Evolutionary conservation across 2,888 invertebrate genomes (phyloP), one percentile per base, ranked within the genome.

Genomic region (Protophormia terraenovae): DNA sequence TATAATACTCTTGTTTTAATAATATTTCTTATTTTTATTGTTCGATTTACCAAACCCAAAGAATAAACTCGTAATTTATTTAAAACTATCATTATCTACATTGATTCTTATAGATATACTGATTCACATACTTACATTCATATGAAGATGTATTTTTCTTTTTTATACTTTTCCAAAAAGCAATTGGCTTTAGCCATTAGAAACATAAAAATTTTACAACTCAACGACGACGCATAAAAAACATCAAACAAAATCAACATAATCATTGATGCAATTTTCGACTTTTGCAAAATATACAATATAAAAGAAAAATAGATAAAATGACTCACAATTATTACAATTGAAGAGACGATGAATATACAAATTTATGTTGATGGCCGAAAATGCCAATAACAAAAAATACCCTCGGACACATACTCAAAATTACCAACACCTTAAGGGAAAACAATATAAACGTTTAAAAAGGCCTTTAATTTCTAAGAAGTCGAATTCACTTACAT

Each of bases 11-110:
- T 41, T 64, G 6, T 38, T 62, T 50, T 78, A 19, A 50, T 38
- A 16, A 3, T 7, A 35, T 64, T 78, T 22, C 12, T 29, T 64
- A 62, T 71, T 24, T 64, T 60, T 79, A 55, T 27, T 71, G 3
- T 27, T 27, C n/a, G 47, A 2, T 35, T 64, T 60, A 50, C 27
- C 32, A 29, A 16, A 14, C 24, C 55, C 3, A 29, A 41, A 72
- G 73, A 71, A 58, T 67, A 50, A 72, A 50, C 38, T 83, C 83
- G 83, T 83, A 78, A 83, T 78, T 83, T 83, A 83, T 83, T 83
- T 78, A 83, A 83, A 83, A 78, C 83, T 83, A 73, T 78, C 76
- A 55, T 76, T 67, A 71, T 69, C 69, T 60, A 24, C 50, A 67
- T 24, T 45, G 55, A 41, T 55, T 41, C 35, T 12, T 45, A 7